phyloP scores from a whole-genome alignment of 30 jellyfish, hydroid and myxozoan genomes.

The Rhopilema esculentum region DNA sequence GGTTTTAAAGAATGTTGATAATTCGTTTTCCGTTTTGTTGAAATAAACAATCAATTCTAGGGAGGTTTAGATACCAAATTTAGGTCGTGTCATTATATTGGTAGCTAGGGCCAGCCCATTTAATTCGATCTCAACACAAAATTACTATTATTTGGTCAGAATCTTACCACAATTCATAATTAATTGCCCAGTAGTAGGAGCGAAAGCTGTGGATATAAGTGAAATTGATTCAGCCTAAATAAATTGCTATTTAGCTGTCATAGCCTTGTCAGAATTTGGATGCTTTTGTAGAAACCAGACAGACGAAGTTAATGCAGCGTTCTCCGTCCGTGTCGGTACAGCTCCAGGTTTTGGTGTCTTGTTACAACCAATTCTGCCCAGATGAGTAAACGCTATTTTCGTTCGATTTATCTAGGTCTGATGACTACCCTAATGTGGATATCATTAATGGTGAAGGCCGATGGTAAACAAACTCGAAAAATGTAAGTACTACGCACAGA shows the following conservation, averaged over 20 bases:
- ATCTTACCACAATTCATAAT: constrained; percentile 42
- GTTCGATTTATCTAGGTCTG: constrained; percentile 29
- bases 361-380: neutral
- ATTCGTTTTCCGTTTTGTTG: constrained; percentile 23
- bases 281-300: constrained; percentile 12
- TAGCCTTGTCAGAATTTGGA: constrained; percentile 37
- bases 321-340: neutral
- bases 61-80: neutral
- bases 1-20: constrained; percentile 31
- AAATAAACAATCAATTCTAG: constrained; percentile 7
- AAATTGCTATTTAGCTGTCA: constrained; percentile 58
- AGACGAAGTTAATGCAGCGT: neutral
- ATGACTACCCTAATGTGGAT: constrained; percentile 43
- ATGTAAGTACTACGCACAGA: constrained; percentile 49
- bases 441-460: constrained; percentile 45
- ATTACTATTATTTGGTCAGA: constrained; percentile 31
- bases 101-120: constrained; percentile 41
- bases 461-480: constrained; percentile 47
- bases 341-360: constrained; percentile 1
- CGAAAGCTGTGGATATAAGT: constrained; percentile 37
- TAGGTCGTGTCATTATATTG: constrained; percentile 19
- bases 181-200: constrained; percentile 55
- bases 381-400: neutral
- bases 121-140: constrained; percentile 47
- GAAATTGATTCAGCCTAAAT: constrained; percentile 47